Percentiles rank a stretch among this genome's conserved stretches.
Conservation (phyloP, 2,113 vertebrate species). For the Dolichotis patagonum region DNA sequence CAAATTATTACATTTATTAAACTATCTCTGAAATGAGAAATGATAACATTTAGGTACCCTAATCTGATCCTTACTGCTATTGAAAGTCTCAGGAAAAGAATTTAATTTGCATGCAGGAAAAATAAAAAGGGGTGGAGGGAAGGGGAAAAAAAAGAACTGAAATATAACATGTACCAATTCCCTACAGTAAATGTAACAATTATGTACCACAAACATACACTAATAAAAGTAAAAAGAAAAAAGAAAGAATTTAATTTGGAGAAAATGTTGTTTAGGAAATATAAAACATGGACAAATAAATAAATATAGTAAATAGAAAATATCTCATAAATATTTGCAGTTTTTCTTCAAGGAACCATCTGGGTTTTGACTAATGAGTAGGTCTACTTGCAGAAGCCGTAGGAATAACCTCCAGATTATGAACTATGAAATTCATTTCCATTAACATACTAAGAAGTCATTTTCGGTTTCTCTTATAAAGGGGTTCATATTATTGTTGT, state of each 20-base stretch:
- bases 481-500: neutral
- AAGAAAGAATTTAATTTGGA: neutral
- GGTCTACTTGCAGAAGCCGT: neutral
- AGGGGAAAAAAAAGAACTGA: neutral
- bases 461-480: neutral
- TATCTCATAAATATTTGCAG: constrained; percentile 34
- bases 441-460: neutral
- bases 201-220: neutral
- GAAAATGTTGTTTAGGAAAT: neutral
- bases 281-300: neutral
- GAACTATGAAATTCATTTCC: neutral
- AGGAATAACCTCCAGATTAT: neutral
- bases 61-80: neutral
- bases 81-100: neutral
- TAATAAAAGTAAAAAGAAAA: neutral
- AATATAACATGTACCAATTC: neutral
- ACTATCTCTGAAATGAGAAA: constrained; percentile 21
- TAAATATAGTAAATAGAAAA: neutral
- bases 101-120: neutral
- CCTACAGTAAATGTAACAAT: neutral
- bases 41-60: neutral
- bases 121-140: neutral
- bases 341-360: neutral
- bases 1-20: neutral
- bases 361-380: neutral